Evolutionary conservation across 2,888 invertebrate genomes (phyloP).

Genomic region (Apoda limacodes): DNA sequence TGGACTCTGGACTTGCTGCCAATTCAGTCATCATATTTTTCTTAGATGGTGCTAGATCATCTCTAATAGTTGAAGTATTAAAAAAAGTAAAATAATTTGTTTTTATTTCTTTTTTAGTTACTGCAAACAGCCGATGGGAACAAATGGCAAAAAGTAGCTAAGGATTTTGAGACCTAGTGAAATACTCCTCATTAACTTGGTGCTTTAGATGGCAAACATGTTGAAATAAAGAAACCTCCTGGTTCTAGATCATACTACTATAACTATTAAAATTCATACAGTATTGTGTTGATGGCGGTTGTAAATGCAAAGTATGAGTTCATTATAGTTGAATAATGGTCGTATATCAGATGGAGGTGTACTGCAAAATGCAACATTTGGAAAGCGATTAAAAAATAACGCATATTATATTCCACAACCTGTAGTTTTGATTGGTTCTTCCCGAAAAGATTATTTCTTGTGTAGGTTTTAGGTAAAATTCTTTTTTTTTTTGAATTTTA

Average conservation of each 20-base stretch:
- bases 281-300: conserved; percentile 15
- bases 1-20: conserved; percentile 5
- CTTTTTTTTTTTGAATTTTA: too few relatives aligned
- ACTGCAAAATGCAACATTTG: conserved; percentile 7
- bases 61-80: too few relatives aligned
- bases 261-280: conserved; percentile 17
- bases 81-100: too few relatives aligned
- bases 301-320: conserved; percentile 15
- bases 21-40: too few relatives aligned
- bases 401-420: too few relatives aligned
- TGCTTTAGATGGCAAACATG: conserved; percentile 19
- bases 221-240: conserved; percentile 14
- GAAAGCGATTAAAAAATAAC: too few relatives aligned
- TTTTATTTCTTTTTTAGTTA: too few relatives aligned
- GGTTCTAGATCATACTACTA: conserved; percentile 13
- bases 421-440: too few relatives aligned
- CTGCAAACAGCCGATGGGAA: too few relatives aligned
- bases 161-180: conserved; percentile 16
- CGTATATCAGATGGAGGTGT: conserved; percentile 14
- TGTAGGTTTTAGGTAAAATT: too few relatives aligned
- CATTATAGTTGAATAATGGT: conserved; percentile 13
- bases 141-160: conserved; percentile 16
- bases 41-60: too few relatives aligned
- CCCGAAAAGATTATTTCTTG: too few relatives aligned
- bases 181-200: conserved; percentile 16